Evolutionary conservation across 2,888 invertebrate genomes (phyloP), one percentile per base, ranked within the genome.

Genomic region (Yponomeuta malinellus): DNA sequence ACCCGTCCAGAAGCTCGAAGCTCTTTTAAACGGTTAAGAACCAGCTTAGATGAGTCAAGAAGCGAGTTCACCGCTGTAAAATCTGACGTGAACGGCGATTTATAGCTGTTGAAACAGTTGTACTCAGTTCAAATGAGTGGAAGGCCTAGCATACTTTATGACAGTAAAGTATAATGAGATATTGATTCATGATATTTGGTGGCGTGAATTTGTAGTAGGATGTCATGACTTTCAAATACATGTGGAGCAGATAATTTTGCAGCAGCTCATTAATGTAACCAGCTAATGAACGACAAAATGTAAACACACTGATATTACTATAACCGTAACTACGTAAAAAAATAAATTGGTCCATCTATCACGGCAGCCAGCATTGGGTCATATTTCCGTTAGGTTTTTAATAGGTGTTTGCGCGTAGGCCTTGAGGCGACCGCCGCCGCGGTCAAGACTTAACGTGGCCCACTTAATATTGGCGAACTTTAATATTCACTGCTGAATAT

Each of bases 381-480:
- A 70, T 31, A 23, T 65, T 64, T 48, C 70, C 70, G 70, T 70
- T 70, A 70, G 70, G 10, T 70, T 65, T 70, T 70, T 65, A 70
- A 48, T 70, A 64, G 65, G 15, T n/a, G 48, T 33, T 33, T 68
- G 48, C 31, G 64, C n/a, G 63, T 23, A 65, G 65, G 65, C 48
- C 48, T 65, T 48, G 15, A 70, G 52, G 65, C 70, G 65, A 48
- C 48, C 63, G n/a, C 48, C 37, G 59, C 48, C 15, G 31, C 15
- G 37, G 33, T 63, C 70, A 43, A 64, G 29, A 59, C 29, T 65
- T n/a, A 63, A 48, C 29, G 64, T 65, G 70, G 48, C 70, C 70
- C 70, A 70, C 70, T 29, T 70, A 12, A 48, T 33, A 37, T 43
- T 10, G 29, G 23, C 31, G 12, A 70, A 70, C 23, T 65, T 70